Evolutionary conservation across 1,140 invertebrate species (phyloP), one percentile per base, ranked within the genome.

Genomic region (Meloidogyne floridensis): DNA sequence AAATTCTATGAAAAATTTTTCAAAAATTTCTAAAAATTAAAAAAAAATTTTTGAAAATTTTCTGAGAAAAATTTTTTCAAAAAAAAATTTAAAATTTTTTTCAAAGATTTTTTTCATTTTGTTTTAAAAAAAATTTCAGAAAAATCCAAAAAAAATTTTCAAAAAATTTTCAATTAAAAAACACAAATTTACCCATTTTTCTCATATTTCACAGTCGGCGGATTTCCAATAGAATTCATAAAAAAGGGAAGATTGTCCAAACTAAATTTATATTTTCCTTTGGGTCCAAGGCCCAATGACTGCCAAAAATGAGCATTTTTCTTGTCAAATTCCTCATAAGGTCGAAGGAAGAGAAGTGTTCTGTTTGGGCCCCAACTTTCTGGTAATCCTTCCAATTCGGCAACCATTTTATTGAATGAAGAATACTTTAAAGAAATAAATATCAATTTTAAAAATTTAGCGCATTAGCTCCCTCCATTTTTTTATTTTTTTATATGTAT

Each of bases 251-350:
- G 70, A 83, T 90, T 88, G 15, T 80, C 81, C 53, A 80, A 84
- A 15, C 80, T 78, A 10, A 81, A 85, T 11, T 20, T 42, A 71
- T 88, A 88, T 6, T 83, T 59, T 3, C 9, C 32, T n/a, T 54
- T 74, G 18, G 47, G 72, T n/a, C 59, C 82, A 42, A 81, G 82
- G 32, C 85, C 86, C 1, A 86, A 11, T 5, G 42, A 76, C 9
- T 80, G 20, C 77, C 71, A 82, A 20, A 85, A 82, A 8, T 83
- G 10, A 65, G 72, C 20, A 43, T 80, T 43, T 56, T 82, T 69
- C 43, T 80, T 75, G 74, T 90, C 88, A 77, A 87, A 87, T 53
- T 84, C 75, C 18, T 89, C 87, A 59, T 87, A 89, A 20, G 82
- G 72, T 20, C 84, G 56, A 7, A 89, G 80, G 82, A 83, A 90